A percentile compares a stretch with the other conserved stretches of the same genome.
Evolutionary conservation across 30 jellyfish, hydroid and myxozoan genomes (phyloP).

Genomic region (Turritopsis dohrnii): DNA sequence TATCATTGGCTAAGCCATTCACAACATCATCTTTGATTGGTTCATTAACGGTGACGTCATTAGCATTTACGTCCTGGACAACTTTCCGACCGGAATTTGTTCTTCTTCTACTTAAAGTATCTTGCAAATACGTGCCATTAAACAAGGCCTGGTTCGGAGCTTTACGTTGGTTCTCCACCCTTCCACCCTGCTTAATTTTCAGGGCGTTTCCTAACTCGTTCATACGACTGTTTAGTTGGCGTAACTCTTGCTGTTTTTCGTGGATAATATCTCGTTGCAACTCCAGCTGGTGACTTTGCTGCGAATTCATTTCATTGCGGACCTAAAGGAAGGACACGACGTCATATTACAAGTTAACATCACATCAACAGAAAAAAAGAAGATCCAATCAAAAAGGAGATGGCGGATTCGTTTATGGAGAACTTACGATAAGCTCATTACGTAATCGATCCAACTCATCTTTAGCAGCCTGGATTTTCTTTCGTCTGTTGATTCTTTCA

Average conservation of each 20-base stretch:
- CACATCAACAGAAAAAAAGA: too few relatives aligned
- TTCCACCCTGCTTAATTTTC: conserved; percentile 60
- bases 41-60: neutral
- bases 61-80: conserved; percentile 23
- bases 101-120: conserved; percentile 35
- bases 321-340: conserved; percentile 41
- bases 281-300: conserved; percentile 66
- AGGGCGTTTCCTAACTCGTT: conserved; percentile 59
- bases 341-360: neutral
- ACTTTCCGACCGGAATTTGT: neutral
- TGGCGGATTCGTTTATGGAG: too few relatives aligned
- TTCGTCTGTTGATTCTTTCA: conserved; percentile 74
- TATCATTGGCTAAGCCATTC: neutral
- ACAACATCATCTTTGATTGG: conserved; percentile 20
- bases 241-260: conserved; percentile 62
- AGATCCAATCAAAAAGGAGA: too few relatives aligned
- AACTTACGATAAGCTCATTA: conserved; percentile 78
- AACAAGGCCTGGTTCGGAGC: conserved; percentile 41
- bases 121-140: conserved; percentile 38
- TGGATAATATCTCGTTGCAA: conserved; percentile 54
- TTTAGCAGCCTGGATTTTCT: conserved; percentile 91
- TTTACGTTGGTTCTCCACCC: conserved; percentile 63
- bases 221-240: conserved; percentile 61
- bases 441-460: conserved; percentile 79
- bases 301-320: conserved; percentile 74